Conservation (phyloP, 1,140 invertebrate genomes). For the Drosophila fuyamai region DNA sequence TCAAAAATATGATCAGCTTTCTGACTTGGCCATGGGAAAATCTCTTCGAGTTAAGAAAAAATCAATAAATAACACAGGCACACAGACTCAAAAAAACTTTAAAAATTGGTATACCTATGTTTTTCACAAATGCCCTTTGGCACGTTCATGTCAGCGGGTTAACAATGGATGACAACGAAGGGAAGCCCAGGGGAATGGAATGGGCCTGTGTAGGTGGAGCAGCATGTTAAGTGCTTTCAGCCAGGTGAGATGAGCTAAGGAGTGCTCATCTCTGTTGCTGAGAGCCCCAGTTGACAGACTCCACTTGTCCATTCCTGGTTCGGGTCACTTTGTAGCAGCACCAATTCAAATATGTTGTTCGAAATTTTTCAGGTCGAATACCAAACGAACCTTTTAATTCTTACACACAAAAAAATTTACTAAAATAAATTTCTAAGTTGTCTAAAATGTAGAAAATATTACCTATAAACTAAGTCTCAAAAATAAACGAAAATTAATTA, state of each 20-base stretch:
- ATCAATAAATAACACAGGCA: constrained; percentile 23
- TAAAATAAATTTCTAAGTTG: no score
- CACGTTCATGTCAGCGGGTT: constrained; percentile 70
- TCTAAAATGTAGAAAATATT: no score
- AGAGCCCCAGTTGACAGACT: constrained; percentile 22
- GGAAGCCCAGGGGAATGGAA: constrained; percentile 6
- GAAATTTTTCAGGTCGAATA: no score
- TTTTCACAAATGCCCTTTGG: constrained; percentile 62
- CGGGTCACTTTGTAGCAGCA: not conserved
- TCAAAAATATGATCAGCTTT: constrained; percentile 25
- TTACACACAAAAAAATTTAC: no score
- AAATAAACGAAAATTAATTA: no score
- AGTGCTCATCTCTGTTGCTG: constrained; percentile 26
- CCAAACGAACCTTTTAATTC: no score
- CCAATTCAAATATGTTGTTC: not conserved
- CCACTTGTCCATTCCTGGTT: not conserved
- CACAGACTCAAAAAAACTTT: constrained; percentile 12
- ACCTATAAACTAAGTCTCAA: no score
- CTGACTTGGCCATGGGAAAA: constrained; percentile 27
- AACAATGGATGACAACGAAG: constrained; percentile 62
- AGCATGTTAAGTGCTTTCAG: constrained; percentile 51
- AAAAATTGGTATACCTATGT: constrained; percentile 22
- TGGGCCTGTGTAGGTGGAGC: constrained; percentile 15
- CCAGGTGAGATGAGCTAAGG: constrained; percentile 34
- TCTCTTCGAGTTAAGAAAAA: constrained; percentile 7